Percentiles rank a stretch among this genome's conserved stretches.
phyloP scores from a whole-genome alignment of 2,888 invertebrate genomes.

The Therioaphis trifolii region DNA sequence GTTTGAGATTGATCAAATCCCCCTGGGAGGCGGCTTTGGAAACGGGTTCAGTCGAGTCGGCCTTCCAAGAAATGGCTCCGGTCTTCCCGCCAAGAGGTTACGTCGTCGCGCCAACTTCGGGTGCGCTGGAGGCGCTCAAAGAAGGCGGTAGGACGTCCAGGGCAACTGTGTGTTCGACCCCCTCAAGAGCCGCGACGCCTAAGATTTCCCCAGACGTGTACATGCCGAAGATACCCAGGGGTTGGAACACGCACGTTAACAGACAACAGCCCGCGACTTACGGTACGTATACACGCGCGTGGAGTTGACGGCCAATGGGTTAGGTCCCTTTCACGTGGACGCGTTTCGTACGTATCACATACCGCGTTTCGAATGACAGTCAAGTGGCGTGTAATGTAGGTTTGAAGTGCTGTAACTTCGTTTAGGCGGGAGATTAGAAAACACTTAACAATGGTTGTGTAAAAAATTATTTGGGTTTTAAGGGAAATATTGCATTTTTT shows the following conservation, averaged over 20 bases:
- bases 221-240: constrained; percentile 71
- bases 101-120: constrained; percentile 65
- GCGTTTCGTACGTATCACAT: too few species aligned
- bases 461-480: too few species aligned
- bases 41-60: constrained; percentile 77
- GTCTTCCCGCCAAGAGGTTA: constrained; percentile 64
- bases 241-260: constrained; percentile 69
- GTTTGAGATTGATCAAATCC: constrained; percentile 74
- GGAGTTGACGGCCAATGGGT: too few species aligned
- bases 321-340: too few species aligned
- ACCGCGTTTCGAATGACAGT: too few species aligned
- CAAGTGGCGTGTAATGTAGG: too few species aligned
- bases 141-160: constrained; percentile 51
- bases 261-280: constrained; percentile 50
- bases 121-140: constrained; percentile 64
- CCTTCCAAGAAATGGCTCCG: constrained; percentile 73
- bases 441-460: too few species aligned
- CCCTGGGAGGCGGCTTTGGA: constrained; percentile 81
- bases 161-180: constrained; percentile 58
- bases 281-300: constrained; percentile 41
- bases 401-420: too few species aligned
- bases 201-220: constrained; percentile 68
- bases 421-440: too few species aligned
- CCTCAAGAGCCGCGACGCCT: constrained; percentile 35
- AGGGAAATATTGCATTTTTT: too few species aligned